Base-by-base conservation (phyloP, 2,888 invertebrate genomes). In the Deilephila elpenor region DNA sequence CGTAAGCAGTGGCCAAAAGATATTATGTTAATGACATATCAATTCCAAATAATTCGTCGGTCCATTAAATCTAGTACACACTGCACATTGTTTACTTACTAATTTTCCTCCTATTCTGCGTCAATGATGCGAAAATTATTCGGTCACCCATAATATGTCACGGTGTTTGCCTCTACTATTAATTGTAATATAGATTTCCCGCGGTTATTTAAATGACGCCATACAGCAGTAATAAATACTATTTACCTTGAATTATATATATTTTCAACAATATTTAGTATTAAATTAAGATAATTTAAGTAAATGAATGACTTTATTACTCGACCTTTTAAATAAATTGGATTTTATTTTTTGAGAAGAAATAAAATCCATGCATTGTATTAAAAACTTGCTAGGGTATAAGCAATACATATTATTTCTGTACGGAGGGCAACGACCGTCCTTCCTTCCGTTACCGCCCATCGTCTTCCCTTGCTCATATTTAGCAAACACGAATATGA, bases 361-460 rank as follows among this genome's bases (percentile, higher is more conserved):
- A 67, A 20, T 51, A 67, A 25, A 19, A 62, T 44, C 17, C 17
- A 14, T 67, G 11, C 20, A n/a, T 37, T 37, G 37, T 34, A 3
- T 64, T 20, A 64, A 44, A 37, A 64, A 20, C 11, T n/a, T 64
- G n/a, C 11, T 37, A 34, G 20, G 7, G 20, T 25, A 17, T 51
- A 67, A 51, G 51, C 17, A 25, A 51, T 51, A 25, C 51, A 51
- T 67, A 51, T 61, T 61, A 75, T 73, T 77, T 79, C 71, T 74
- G 44, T 78, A 64, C 53, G 77, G 82, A 85, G 91, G 89, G 87
- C 90, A 91, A 88, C 80, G 91, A 79, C 91, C 91, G 91, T 88
- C 92, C 92, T 93, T 92, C 89, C 88, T 86, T 86, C 84, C 86
- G 83, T 84, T 84, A 82, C 86, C 86, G 83, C 82, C 80, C 83